Evolutionary conservation across 2,888 invertebrate genomes (phyloP), one percentile per base, ranked within the genome.

Genomic region (Leptopilina drosophilae): DNA sequence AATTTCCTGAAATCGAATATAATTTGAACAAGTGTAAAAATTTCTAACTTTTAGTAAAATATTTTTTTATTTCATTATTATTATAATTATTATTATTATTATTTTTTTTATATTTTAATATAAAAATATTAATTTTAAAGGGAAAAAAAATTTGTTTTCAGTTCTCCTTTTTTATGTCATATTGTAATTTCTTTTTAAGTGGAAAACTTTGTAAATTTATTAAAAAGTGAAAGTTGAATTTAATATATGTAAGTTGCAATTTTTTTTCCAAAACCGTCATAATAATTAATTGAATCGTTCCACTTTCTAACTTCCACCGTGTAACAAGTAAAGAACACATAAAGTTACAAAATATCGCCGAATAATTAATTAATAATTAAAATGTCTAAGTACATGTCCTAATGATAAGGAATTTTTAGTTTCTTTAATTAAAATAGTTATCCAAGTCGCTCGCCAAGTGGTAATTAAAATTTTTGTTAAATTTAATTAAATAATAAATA

Each of bases 251-350:
- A 77, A 66, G 64, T 80, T 64, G 80, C n/a, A 75, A 77, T 67
- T 67, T 49, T 78, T 59, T 62, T 53, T 20, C 65, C 20, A 6
- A 62, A 53, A 73, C 40, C 81, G 78, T 82, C 80, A 84, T 85
- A 87, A 84, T 85, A 87, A 87, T 87, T 86, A 87, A 86, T 87
- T 84, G 85, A 85, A 87, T 83, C 85, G 86, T 87, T 87, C 85
- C 85, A 87, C 86, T 87, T 87, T 87, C 87, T 87, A 87, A 84
- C 77, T 82, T 78, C 80, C 76, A 56, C 83, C 82, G 82, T 83
- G 82, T 84, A 85, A 84, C 82, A 69, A 81, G 83, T 79, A 76
- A 80, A 79, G 79, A 76, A 64, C 14, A 69, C n/a, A 66, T 20
- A 69, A 26, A 69, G 49, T 67, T 67, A 49, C 67, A 49, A 26